Conservation (phyloP, 2,797 vertebrate genomes). For the Enteromius thamalakanensis region DNA sequence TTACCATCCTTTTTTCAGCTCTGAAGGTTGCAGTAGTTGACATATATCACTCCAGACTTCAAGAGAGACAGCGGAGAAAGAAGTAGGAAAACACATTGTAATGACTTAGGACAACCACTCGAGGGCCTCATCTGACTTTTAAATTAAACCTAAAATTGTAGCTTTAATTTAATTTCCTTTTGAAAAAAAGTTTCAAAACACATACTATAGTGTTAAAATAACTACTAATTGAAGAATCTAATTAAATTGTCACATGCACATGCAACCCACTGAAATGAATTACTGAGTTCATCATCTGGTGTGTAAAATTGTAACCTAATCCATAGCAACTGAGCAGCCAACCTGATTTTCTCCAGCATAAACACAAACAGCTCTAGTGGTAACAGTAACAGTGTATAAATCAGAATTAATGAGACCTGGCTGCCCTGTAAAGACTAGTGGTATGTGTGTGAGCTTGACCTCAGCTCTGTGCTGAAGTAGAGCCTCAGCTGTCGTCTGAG, state of each 20-base stretch:
- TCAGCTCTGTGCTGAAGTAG: constrained; percentile 8
- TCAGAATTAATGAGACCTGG: constrained; percentile 61
- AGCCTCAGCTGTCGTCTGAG: constrained; percentile 35
- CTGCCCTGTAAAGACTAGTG: constrained; percentile 55
- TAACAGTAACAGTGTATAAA: constrained; percentile 63
- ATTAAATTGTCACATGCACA: background rate
- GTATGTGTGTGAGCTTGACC: constrained; percentile 52
- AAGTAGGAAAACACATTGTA: constrained; percentile 73
- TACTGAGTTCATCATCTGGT: background rate
- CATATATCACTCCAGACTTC: constrained; percentile 97
- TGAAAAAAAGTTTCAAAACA: background rate
- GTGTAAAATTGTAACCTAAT: constrained; percentile 6
- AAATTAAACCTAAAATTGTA: background rate
- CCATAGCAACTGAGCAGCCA: constrained; percentile 29
- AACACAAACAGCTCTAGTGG: constrained; percentile 8
- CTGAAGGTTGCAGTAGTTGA: constrained; percentile 97
- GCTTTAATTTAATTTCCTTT: background rate
- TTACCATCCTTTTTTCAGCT: constrained; percentile 74
- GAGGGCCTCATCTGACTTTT: constrained; percentile 4
- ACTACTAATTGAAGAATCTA: background rate
- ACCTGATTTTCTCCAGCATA: constrained; percentile 20
- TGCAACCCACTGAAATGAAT: background rate
- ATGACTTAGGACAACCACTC: constrained; percentile 6
- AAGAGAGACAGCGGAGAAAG: constrained; percentile 94
- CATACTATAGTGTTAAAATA: background rate